A percentile compares a stretch with the other conserved stretches of the same genome.
Conservation (phyloP, 2,113 vertebrate species). For the Gambusia affinis region DNA sequence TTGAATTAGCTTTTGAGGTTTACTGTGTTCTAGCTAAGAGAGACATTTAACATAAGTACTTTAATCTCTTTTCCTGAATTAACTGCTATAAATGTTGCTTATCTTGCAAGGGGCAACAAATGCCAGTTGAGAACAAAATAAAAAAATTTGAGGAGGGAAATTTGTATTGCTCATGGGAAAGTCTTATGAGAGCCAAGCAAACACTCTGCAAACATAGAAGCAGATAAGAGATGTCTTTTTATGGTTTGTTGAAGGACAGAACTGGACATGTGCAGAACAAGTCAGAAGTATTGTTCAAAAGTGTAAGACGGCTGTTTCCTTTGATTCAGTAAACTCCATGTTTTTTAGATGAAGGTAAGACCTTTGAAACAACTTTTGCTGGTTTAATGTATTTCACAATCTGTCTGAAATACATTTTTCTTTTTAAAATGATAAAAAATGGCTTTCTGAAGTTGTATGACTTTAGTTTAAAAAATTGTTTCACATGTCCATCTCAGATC, state of each 20-base stretch:
- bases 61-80: too few relatives aligned
- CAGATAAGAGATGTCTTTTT: neutral
- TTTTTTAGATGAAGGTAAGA: constrained; percentile 8
- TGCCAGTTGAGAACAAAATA: neutral
- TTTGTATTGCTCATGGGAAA: neutral
- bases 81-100: neutral
- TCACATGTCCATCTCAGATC: constrained; percentile 4
- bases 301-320: neutral
- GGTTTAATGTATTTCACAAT: too few relatives aligned
- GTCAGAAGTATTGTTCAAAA: neutral
- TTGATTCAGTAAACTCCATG: neutral
- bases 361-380: neutral
- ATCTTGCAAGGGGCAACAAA: neutral
- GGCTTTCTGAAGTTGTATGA: neutral
- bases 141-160: neutral
- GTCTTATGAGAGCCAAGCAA: neutral
- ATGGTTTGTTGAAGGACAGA: neutral
- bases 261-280: neutral
- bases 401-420: neutral
- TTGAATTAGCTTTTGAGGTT: neutral
- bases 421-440: neutral
- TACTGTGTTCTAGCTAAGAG: neutral
- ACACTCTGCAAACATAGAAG: neutral
- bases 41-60: too few relatives aligned
- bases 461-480: neutral